Percentiles rank a stretch among this genome's conserved stretches.
These are phyloP conservation scores for Bugula neritina DNA, from an alignment of 2,888 invertebrate genomes.

Conservation along the genomic window DNA sequence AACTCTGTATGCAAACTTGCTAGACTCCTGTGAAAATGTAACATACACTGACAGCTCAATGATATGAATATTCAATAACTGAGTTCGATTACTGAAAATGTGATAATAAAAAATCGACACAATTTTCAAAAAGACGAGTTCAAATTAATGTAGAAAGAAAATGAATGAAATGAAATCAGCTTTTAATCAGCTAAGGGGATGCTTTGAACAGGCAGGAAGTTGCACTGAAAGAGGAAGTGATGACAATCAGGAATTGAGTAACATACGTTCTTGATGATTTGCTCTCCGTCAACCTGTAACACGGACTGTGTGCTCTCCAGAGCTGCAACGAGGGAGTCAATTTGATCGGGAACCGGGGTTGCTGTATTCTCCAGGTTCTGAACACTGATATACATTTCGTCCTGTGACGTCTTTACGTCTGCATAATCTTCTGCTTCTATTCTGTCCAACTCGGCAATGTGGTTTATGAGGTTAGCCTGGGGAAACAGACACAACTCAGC, in stretches of 20 bases:
- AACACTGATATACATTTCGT: not conserved
- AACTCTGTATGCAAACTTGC: conserved; percentile 1
- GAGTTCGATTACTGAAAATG: too few relatives aligned
- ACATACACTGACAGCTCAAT: too few relatives aligned
- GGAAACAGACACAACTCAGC: not conserved
- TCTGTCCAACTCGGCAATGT: not conserved
- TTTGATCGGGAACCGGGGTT: not conserved
- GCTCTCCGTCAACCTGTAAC: not conserved
- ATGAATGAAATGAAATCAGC: too few relatives aligned
- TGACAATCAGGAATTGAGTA: too few relatives aligned
- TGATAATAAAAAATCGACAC: too few relatives aligned
- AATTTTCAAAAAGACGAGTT: too few relatives aligned
- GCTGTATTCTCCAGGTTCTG: not conserved
- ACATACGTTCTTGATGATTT: conserved; percentile 19
- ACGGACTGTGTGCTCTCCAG: conserved; percentile 5
- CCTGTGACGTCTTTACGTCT: not conserved
- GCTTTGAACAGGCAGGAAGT: too few relatives aligned
- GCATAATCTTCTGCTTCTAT: not conserved
- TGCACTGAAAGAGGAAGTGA: too few relatives aligned
- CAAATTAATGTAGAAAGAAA: too few relatives aligned
- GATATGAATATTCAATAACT: too few relatives aligned
- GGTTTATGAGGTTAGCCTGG: not conserved
- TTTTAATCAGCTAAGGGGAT: too few relatives aligned
- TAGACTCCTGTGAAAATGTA: conserved; percentile 11
- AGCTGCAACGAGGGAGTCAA: not conserved